A percentile compares a stretch with the other conserved stretches of the same genome.
Evolutionary conservation across 2,113 vertebrate genomes (phyloP).

Genomic region (Dromiciops gliroides): DNA sequence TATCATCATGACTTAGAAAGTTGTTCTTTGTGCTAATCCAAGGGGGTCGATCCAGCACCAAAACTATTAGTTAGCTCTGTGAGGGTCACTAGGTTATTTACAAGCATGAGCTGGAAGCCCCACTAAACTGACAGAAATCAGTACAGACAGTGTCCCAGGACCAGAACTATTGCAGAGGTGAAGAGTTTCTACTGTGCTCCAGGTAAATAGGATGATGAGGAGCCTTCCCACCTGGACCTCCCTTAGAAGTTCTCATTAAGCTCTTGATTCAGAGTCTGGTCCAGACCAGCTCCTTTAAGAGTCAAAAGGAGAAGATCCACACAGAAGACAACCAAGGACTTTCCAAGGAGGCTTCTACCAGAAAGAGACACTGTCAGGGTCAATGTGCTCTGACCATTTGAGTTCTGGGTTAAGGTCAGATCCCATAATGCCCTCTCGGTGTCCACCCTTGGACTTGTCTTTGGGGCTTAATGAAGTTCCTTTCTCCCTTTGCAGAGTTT

Average conservation of each 20-base stretch:
- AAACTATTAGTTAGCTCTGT: background rate
- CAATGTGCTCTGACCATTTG: background rate
- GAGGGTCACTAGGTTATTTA: background rate
- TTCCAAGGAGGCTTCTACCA: background rate
- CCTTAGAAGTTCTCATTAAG: background rate
- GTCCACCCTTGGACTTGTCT: background rate
- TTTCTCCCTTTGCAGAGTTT: background rate
- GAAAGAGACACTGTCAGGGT: background rate
- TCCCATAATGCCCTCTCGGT: background rate
- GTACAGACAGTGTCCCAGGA: background rate
- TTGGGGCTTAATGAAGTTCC: background rate
- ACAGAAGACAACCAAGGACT: background rate
- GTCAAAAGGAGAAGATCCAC: background rate
- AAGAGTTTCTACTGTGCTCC: background rate
- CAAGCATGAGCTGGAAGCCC: background rate
- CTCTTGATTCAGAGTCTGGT: background rate
- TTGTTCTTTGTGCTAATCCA: background rate
- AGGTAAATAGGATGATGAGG: background rate
- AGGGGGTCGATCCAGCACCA: background rate
- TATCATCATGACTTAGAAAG: background rate
- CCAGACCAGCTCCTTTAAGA: background rate
- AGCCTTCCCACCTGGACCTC: background rate
- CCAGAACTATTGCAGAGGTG: background rate
- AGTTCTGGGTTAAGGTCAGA: background rate
- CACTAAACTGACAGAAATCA: background rate